Conservation (phyloP, 2,113 vertebrate genomes). For the Bubalus kerabau region DNA sequence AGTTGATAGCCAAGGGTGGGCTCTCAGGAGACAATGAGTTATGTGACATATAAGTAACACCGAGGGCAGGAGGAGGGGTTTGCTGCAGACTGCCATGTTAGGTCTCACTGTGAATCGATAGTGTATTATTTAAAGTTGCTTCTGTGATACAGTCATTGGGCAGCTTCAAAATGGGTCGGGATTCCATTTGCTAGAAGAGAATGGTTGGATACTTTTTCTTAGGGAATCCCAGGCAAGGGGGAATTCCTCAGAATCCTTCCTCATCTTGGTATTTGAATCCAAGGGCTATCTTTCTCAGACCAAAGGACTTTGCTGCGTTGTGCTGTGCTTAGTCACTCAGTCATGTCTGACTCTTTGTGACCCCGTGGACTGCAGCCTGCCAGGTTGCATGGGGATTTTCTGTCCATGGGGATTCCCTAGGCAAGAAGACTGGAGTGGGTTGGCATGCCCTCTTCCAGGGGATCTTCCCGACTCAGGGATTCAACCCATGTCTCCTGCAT, state of each 20-base stretch:
- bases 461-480: neutral
- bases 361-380: neutral
- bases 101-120: neutral
- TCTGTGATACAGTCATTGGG: neutral
- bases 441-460: neutral
- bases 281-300: neutral
- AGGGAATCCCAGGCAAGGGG: neutral
- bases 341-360: neutral
- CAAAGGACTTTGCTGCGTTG: neutral
- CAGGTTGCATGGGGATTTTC: neutral
- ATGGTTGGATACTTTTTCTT: neutral
- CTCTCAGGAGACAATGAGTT: neutral
- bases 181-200: neutral
- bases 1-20: neutral
- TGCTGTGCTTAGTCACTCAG: rapidly evolving
- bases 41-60: neutral
- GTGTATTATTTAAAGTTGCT: neutral
- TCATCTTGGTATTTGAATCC: neutral
- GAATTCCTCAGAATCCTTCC: neutral
- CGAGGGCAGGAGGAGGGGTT: neutral
- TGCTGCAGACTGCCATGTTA: rapidly evolving
- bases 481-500: rapidly evolving
- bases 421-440: neutral
- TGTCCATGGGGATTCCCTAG: neutral
- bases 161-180: too few relatives aligned